Percentiles rank a stretch among this genome's conserved stretches.
phyloP scores from a whole-genome alignment of 2,797 vertebrate genomes.

The Sebastes cheni region DNA sequence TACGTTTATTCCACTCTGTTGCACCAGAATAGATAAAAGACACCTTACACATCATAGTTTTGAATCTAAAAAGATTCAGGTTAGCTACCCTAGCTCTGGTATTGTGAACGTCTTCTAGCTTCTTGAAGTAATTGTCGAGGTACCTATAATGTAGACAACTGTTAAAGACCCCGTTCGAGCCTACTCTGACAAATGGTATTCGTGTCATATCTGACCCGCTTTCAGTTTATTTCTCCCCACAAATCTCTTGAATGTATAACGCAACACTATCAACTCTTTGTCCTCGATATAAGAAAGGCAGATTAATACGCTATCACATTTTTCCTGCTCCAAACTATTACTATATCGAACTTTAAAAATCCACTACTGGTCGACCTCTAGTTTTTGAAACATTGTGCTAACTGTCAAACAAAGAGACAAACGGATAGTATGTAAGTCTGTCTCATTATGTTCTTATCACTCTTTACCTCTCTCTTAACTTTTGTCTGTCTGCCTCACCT shows the following conservation, averaged over 20 bases:
- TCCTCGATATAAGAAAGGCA: too few relatives aligned
- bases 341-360: too few relatives aligned
- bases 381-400: neutral
- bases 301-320: too few relatives aligned
- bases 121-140: too few relatives aligned
- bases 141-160: too few relatives aligned
- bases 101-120: neutral
- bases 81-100: neutral
- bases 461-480: neutral
- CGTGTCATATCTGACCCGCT: too few relatives aligned
- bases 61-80: neutral
- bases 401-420: neutral
- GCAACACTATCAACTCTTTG: too few relatives aligned
- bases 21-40: neutral
- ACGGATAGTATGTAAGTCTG: neutral
- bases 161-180: too few relatives aligned
- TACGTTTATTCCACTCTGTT: neutral
- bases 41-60: neutral
- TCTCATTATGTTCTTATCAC: neutral
- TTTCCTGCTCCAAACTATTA: too few relatives aligned
- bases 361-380: neutral
- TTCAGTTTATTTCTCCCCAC: too few relatives aligned
- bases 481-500: slow-evolving; percentile 26
- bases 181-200: too few relatives aligned
- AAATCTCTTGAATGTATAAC: too few relatives aligned